Conservation (phyloP, 2,113 vertebrate species). For the Ciconia boyciana region DNA sequence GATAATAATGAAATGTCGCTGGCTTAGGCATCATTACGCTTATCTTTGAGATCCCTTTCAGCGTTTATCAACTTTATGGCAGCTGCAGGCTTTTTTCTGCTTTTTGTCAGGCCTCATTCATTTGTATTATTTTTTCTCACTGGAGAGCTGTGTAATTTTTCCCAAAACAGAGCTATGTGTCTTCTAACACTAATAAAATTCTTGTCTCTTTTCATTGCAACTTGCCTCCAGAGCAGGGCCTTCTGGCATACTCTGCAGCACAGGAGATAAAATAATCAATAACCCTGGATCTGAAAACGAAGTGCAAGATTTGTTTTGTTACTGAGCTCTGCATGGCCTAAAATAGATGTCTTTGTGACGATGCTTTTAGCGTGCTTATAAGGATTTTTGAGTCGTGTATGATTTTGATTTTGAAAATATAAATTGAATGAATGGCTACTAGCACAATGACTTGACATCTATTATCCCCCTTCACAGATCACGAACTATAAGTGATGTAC, state of each 20-base stretch:
- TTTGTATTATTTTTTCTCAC: slow-evolving; percentile 56
- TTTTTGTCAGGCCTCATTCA: slow-evolving; percentile 56
- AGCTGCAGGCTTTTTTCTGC: slow-evolving; percentile 7
- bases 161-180: slow-evolving; percentile 12
- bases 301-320: slow-evolving; percentile 62
- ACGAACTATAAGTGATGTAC: neutral
- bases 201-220: slow-evolving; percentile 64
- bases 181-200: slow-evolving; percentile 69
- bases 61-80: slow-evolving; percentile 36
- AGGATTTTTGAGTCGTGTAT: neutral
- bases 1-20: slow-evolving; percentile 44
- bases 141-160: slow-evolving; percentile 57
- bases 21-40: slow-evolving; percentile 40
- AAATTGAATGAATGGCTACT: neutral
- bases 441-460: neutral
- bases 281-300: slow-evolving; percentile 60
- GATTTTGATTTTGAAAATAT: slow-evolving; percentile 35
- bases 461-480: slow-evolving; percentile 12
- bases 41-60: slow-evolving; percentile 54
- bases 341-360: slow-evolving; percentile 34
- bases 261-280: slow-evolving; percentile 71
- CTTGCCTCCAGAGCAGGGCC: slow-evolving; percentile 42
- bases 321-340: neutral
- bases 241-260: slow-evolving; percentile 38
- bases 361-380: neutral